These are phyloP conservation scores for Ditula angustiorana DNA, from an alignment of 2,888 invertebrate species.

Conservation along the genomic window DNA sequence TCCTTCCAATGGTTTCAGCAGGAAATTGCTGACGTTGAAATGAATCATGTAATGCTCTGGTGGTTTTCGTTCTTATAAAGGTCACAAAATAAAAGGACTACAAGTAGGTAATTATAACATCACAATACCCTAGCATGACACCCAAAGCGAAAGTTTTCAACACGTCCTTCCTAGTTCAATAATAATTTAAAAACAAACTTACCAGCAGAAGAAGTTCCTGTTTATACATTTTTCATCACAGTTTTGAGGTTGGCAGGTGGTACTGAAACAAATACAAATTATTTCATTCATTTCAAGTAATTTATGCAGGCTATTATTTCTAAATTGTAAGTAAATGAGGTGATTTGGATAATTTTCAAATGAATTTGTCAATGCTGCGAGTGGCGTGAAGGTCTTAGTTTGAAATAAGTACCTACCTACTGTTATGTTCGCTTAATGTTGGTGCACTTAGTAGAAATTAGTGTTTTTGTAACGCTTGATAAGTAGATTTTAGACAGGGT, in stretches of 20 bases:
- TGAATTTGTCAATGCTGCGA: slow-evolving; percentile 17
- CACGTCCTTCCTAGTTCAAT: too few relatives aligned
- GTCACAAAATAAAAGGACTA: too few relatives aligned
- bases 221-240: slow-evolving; percentile 80
- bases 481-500: slow-evolving; percentile 5
- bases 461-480: slow-evolving; percentile 16
- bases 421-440: slow-evolving; percentile 12
- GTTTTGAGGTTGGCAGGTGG: slow-evolving; percentile 42
- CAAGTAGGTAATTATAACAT: too few relatives aligned
- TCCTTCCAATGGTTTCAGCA: too few relatives aligned
- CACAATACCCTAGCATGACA: too few relatives aligned
- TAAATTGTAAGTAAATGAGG: slow-evolving; percentile 9
- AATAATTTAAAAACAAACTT: slow-evolving; percentile 55
- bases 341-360: slow-evolving; percentile 33
- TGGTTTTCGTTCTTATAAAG: too few relatives aligned
- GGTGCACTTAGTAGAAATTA: slow-evolving; percentile 14
- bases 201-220: slow-evolving; percentile 74
- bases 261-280: slow-evolving; percentile 54
- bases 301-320: slow-evolving; percentile 1
- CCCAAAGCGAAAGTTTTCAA: too few relatives aligned
- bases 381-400: slow-evolving; percentile 26
- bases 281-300: slow-evolving; percentile 1
- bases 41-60: too few relatives aligned
- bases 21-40: too few relatives aligned
- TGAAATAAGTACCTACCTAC: too few relatives aligned